These are phyloP conservation scores for Eremophila alpestris DNA, from an alignment of 2,797 vertebrate genomes.

Conservation along the genomic window DNA sequence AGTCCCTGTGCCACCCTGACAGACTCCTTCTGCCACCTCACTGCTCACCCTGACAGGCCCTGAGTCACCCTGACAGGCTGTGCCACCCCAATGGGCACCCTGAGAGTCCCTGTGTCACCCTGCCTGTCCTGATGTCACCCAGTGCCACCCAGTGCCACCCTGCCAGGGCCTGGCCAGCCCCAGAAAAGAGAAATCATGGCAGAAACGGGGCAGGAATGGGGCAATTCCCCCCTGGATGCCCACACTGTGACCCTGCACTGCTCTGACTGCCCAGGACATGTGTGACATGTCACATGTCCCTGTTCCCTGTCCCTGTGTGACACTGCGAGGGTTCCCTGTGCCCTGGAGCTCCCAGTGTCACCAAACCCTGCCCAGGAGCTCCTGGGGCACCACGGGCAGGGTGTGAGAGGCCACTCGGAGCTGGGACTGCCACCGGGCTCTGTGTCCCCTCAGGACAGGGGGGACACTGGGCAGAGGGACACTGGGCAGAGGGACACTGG, in stretches of 20 bases:
- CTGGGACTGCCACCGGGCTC: neutral
- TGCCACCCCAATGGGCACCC: neutral
- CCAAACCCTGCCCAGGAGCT: neutral
- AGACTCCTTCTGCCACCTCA: neutral
- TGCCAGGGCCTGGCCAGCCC: neutral
- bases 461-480: no score
- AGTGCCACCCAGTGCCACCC: neutral
- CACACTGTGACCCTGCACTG: neutral
- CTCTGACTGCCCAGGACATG: neutral
- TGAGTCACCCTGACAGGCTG: neutral
- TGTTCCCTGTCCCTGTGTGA: neutral
- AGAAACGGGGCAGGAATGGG: neutral
- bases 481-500: neutral
- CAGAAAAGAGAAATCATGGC: neutral
- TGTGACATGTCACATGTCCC: neutral
- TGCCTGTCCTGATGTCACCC: neutral
- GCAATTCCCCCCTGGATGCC: neutral
- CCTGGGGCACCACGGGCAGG: neutral
- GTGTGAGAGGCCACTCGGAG: neutral
- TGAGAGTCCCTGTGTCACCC: neutral
- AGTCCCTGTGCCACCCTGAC: no score
- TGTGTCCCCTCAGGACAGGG: neutral
- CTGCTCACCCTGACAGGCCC: neutral
- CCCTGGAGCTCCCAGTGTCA: neutral
- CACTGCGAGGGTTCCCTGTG: no score